Conservation (phyloP, 2,113 vertebrate species). For the Macaca fascicularis region DNA sequence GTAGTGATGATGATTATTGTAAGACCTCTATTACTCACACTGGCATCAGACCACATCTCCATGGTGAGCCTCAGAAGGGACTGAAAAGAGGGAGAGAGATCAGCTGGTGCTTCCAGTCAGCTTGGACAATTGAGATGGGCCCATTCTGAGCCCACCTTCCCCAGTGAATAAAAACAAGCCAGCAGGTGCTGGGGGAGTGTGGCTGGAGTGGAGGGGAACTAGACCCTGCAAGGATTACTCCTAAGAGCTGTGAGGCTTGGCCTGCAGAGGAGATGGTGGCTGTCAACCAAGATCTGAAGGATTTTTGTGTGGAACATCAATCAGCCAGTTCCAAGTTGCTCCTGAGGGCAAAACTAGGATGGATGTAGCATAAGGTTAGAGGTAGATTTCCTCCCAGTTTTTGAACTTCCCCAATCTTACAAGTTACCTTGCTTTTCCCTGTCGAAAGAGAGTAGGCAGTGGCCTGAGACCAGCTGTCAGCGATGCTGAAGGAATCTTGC, state of each 20-base stretch:
- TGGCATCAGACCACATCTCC: neutral
- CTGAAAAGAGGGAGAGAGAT: neutral
- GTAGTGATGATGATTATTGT: neutral
- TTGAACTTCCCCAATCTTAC: neutral
- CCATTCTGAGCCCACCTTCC: neutral
- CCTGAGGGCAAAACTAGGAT: neutral
- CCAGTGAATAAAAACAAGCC: neutral
- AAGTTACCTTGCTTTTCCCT: neutral
- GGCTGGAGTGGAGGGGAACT: neutral
- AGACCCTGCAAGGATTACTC: neutral
- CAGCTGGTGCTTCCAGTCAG: neutral
- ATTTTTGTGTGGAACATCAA: neutral
- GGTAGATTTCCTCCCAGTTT: neutral
- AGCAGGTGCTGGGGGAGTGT: rapidly evolving
- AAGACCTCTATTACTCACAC: neutral
- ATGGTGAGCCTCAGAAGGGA: neutral
- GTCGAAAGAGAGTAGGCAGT: neutral
- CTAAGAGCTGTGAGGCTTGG: neutral
- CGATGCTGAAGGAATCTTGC: rapidly evolving
- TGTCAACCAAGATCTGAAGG: neutral
- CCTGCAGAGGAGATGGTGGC: neutral
- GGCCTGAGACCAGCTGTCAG: neutral
- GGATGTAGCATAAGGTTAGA: neutral
- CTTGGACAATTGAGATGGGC: neutral
- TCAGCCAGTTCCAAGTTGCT: neutral